These are phyloP conservation scores for Chaetodon trifasciatus DNA, from an alignment of 2,797 vertebrate genomes.

Conservation along the genomic window DNA sequence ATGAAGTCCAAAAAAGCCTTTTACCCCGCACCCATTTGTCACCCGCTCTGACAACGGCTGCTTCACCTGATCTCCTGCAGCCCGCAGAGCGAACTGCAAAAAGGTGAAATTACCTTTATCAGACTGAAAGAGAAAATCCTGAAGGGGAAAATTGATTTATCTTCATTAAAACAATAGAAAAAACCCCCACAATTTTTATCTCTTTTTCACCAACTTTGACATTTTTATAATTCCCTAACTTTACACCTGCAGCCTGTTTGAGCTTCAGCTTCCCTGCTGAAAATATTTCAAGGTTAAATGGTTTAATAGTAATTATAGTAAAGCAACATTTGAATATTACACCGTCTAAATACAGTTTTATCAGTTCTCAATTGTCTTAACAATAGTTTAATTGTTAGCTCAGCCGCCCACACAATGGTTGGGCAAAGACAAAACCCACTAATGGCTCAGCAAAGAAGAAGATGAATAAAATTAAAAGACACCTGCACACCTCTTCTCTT, in stretches of 20 bases:
- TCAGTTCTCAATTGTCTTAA: constrained; percentile 83
- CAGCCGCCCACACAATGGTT: constrained; percentile 79
- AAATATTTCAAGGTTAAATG: constrained; percentile 80
- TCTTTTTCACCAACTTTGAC: constrained; percentile 50
- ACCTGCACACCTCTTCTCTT: constrained; percentile 79
- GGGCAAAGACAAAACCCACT: constrained; percentile 81
- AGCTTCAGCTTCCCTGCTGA: constrained; percentile 34
- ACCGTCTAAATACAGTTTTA: constrained; percentile 80
- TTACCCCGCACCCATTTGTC: constrained; percentile 54
- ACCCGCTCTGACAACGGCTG: constrained; percentile 50
- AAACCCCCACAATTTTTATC: constrained; percentile 20
- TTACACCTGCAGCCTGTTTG: constrained; percentile 25
- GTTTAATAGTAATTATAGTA: constrained; percentile 84
- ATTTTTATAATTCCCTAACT: constrained; percentile 53
- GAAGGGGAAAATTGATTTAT: constrained; percentile 6
- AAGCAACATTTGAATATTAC: constrained; percentile 76
- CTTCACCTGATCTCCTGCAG: constrained; percentile 52
- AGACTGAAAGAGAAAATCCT: constrained; percentile 5
- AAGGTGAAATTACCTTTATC: constrained; percentile 37
- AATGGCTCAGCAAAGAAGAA: constrained; percentile 80
- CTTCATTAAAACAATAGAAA: constrained; percentile 33
- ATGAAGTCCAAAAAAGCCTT: constrained; percentile 67
- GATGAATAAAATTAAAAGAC: constrained; percentile 86
- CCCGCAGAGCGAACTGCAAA: neutral
- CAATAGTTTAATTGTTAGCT: constrained; percentile 87